Conservation (phyloP, 64 coral and sea anemone genomes). For the Anthopleura sola region DNA sequence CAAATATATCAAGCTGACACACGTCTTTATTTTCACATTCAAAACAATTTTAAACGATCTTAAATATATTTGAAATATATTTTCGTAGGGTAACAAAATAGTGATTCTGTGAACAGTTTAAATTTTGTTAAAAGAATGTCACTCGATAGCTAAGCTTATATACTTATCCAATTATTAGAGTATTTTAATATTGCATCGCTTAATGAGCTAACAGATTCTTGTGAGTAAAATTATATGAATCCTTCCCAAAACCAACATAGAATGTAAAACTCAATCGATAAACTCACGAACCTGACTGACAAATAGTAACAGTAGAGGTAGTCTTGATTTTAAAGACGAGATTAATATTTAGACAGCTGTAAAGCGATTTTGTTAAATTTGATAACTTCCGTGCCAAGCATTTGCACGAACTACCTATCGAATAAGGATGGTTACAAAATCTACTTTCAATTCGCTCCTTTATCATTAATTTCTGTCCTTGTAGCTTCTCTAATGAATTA, state of each 20-base stretch:
- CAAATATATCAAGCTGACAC: not conserved
- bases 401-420: no score
- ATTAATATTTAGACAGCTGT: not conserved
- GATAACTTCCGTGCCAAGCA: not conserved
- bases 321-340: not conserved
- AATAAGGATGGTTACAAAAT: not conserved
- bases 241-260: not conserved
- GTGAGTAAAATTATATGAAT: not conserved
- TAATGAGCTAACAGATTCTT: no score
- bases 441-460: not conserved
- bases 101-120: not conserved
- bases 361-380: not conserved
- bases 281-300: not conserved
- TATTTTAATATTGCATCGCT: no score
- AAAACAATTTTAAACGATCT: not conserved
- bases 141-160: no score
- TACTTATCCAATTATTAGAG: not conserved
- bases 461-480: not conserved
- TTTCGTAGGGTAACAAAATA: not conserved
- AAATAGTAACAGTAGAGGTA: not conserved
- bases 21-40: not conserved
- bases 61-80: not conserved
- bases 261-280: not conserved
- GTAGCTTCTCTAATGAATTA: not conserved
- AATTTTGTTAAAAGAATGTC: not conserved